Base-by-base conservation (phyloP, 2,797 vertebrate genomes). In the Bucorvus abyssinicus region DNA sequence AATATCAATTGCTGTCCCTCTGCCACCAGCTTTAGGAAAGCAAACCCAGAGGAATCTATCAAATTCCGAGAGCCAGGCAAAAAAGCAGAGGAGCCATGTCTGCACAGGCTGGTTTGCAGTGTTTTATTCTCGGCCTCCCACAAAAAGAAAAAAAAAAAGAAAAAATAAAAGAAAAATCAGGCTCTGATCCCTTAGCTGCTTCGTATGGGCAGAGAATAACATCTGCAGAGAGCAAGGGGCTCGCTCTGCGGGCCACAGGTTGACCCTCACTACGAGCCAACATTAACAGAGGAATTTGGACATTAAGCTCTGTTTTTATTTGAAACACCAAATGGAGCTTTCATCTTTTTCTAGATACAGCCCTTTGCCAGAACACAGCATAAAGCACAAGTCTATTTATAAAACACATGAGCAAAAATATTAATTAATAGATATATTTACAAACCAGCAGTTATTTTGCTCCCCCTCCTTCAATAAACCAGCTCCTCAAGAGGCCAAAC, bases 381-480 rank as follows among this genome's bases (percentile, higher is more conserved):
- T 21, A 59, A 81, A 86, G 65, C 63, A 86, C 65, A 42, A 55
- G 45, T 27, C 91, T 91, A 87, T 94, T 95, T 93, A 94, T 92
- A 12, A 57, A 93, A 83, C 71, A 64, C 34, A 73, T 16, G 11
- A 93, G 74, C 44, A 91, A 92, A 97, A 96, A 94, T 81, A 96
- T 84, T 93, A 91, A 94, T 93, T 90, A 94, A 94, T 80, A 91
- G 68, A 93, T 82, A 24, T 64, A 90, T 95, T 95, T 94, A 87
- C 60, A 93, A 93, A 73, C 26, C 0, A 0, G 75, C 36, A 69
- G 64, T 94, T 96, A 78, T 94, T 96, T 94, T 94, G 63, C 77
- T 94, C 49, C 50, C 53, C 47, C 50, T 60, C 42, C 47, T 85
- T 84, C 83, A 81, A 14, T 59, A 97, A 88, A 88, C 34, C 57